Evolutionary conservation across 1,140 invertebrate genomes (phyloP), one percentile per base, ranked within the genome.

Genomic region (Anthonomus grandis): DNA sequence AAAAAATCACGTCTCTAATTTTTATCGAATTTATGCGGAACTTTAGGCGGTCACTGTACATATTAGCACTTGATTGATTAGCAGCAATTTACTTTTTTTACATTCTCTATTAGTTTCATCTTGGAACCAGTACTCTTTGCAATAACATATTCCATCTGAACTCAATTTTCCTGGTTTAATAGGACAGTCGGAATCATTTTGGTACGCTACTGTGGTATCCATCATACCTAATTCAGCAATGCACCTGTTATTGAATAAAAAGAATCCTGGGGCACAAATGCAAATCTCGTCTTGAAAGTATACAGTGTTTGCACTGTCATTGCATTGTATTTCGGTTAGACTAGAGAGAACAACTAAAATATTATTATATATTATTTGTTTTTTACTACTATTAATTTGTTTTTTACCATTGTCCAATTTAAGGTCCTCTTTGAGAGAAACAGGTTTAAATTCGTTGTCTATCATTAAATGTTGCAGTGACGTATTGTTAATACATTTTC

Each of bases 121-220:
- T 23, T 47, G 45, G 31, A 62, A 62, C 59, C 59, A 62, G 37
- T 57, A 62, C 22, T 57, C 27, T 27, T 38, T 53, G 27, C 59
- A 62, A 19, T 53, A 62, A 27, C 59, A 62, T 3, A 27, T 22
- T 10, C 49, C 49, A 48, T 57, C 25, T 12, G 13, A 15, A 1
- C 12, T 15, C 10, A 53, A 6, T 18, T 48, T 57, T 31, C 48
- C 44, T 22, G 59, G 49, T 45, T 53, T 52, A 4, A 62, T 57
- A 4, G 47, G 39, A 46, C 59, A 62, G n/a, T 57, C 54, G 12
- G 15, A 24, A 21, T 53, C 44, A 9, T 38, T 22, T 4, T 12
- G 1, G 23, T 53, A 41, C 22, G 22, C 21, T 15, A 5, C 37
- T 1, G 34, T 31, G 2, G 25, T n/a, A 39, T 51, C 42, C 3